Evolutionary conservation across 2,113 vertebrate genomes (phyloP).

Genomic region (Eretmochelys imbricata): DNA sequence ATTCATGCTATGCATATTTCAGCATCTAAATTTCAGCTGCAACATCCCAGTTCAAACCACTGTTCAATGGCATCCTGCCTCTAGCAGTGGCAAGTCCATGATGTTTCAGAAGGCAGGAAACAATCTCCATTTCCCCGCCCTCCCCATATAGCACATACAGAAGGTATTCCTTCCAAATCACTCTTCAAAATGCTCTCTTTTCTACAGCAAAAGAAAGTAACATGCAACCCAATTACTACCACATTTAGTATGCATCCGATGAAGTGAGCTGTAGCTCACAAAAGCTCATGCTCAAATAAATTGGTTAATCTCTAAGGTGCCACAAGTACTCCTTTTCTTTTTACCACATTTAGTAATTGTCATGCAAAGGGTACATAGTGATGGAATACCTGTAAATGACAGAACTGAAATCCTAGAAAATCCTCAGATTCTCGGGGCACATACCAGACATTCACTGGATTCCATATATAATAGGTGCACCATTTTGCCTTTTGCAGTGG

Average conservation of each 20-base stretch:
- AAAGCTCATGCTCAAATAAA: too few species aligned
- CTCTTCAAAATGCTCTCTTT: neutral
- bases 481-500: neutral
- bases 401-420: neutral
- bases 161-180: neutral
- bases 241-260: neutral
- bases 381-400: neutral
- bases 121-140: neutral
- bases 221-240: neutral
- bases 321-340: too few species aligned
- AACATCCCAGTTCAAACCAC: neutral
- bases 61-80: neutral
- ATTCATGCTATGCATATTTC: neutral
- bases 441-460: neutral
- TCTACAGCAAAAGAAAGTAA: neutral
- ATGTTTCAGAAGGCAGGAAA: neutral
- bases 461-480: neutral
- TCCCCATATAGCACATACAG: neutral
- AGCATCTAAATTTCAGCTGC: neutral
- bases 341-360: neutral
- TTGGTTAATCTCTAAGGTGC: too few species aligned
- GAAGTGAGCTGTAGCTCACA: too few species aligned
- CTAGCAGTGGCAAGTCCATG: neutral
- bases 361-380: fast-evolving
- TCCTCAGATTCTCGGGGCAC: neutral